Conservation (phyloP, 2,888 invertebrate species). For the Abscondita cerata region DNA sequence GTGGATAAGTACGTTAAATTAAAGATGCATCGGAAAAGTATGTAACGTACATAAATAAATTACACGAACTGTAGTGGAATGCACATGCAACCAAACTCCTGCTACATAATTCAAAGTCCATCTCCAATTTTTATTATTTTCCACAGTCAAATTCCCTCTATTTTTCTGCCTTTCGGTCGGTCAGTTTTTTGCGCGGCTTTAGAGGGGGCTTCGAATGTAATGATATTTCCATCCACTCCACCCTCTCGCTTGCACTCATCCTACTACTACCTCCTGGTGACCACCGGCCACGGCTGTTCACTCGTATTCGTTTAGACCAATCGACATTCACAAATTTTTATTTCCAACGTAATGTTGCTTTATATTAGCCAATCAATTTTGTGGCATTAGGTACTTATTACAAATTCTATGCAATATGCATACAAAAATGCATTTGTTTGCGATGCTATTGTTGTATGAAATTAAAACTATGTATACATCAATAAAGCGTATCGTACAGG, state of each 20-base stretch:
- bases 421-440: conserved; percentile 31
- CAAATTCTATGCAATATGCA: conserved; percentile 40
- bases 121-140: conserved; percentile 62
- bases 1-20: too few species aligned
- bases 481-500: conserved; percentile 4
- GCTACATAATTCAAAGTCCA: conserved; percentile 62
- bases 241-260: conserved; percentile 43
- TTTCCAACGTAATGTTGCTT: conserved; percentile 45
- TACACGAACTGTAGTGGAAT: conserved; percentile 45
- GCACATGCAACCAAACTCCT: conserved; percentile 47
- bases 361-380: conserved; percentile 50
- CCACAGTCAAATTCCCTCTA: conserved; percentile 61
- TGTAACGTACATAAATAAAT: background rate
- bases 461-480: conserved; percentile 18
- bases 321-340: conserved; percentile 47
- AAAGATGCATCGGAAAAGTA: background rate
- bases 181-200: conserved; percentile 57
- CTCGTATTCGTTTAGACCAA: conserved; percentile 48
- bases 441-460: conserved; percentile 19
- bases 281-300: conserved; percentile 59
- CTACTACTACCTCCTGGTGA: conserved; percentile 34
- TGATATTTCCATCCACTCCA: conserved; percentile 60
- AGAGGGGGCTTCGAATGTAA: conserved; percentile 58
- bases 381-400: conserved; percentile 44
- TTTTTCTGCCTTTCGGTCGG: conserved; percentile 61